Evolutionary conservation across 2,888 invertebrate genomes (phyloP).

Genomic region (Physocephala rufipes): DNA sequence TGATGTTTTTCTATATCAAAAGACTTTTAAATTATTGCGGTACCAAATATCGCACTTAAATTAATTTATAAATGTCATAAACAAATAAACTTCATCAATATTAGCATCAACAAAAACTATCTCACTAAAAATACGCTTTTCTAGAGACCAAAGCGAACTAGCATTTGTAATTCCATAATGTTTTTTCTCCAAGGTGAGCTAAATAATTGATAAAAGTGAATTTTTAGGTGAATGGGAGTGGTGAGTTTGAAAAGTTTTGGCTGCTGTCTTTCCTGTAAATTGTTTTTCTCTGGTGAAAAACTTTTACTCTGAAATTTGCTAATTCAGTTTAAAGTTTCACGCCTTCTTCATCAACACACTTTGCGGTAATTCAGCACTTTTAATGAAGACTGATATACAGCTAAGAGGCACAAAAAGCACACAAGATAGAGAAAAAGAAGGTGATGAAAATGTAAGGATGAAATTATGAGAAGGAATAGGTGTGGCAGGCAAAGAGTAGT

Average conservation of each 20-base stretch:
- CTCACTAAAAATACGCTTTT: too few relatives aligned
- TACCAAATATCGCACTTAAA: too few relatives aligned
- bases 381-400: neutral
- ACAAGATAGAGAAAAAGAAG: neutral
- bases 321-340: constrained; percentile 14
- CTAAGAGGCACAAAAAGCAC: neutral
- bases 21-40: too few relatives aligned
- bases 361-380: constrained; percentile 4
- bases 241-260: constrained; percentile 17
- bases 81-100: neutral
- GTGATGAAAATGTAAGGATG: too few relatives aligned
- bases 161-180: neutral
- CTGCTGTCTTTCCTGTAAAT: neutral
- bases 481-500: too few relatives aligned
- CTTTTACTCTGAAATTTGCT: constrained; percentile 9
- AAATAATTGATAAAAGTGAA: constrained; percentile 19
- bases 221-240: too few relatives aligned
- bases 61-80: constrained; percentile 12
- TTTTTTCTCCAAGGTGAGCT: neutral
- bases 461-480: too few relatives aligned
- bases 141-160: constrained; percentile 11
- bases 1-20: too few relatives aligned
- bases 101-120: neutral
- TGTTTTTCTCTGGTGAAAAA: neutral
- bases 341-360: neutral